Base-by-base conservation (phyloP, 1,140 invertebrate genomes). In the Formica exsecta region DNA sequence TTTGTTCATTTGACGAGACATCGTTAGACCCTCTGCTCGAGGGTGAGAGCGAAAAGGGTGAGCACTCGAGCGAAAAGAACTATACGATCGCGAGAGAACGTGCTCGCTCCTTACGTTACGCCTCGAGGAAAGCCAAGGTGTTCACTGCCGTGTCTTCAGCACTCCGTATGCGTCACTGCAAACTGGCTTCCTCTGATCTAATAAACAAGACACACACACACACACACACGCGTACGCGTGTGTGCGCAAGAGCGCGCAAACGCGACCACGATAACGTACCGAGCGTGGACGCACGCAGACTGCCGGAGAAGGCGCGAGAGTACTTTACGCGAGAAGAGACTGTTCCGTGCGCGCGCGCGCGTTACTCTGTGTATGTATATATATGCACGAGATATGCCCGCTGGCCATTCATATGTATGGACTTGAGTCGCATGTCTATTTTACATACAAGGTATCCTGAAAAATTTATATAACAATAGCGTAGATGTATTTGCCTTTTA, bases 161-260 rank as follows among this genome's bases (percentile, higher is more conserved):
- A 36, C 11, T 80, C 54, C n/a, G 73, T 59, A 32, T 74, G n/a
- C 57, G 54, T 93, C 93, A 92, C 91, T 92, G 88, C 93, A 93
- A 95, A 94, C 93, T 94, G 93, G 93, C 93, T 95, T 95, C 94
- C 90, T 93, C 91, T 94, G 92, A 95, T 95, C 93, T 94, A 95
- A 95, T 94, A 94, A 94, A 93, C 92, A 92, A 93, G 90, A 75
- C 48, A 16, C 48, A 19, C 4, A 51, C 48, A 48, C 48, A 48
- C 59, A 25, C 29, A 32, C 44, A 16, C 22, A 8, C 36, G 9
- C 44, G 59, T 41, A 19, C 36, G 7, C 32, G 57, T 59, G 13
- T 13, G 25, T 74, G 11, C 54, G 19, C 22, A n/a, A 48, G 59
- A 54, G 32, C 57, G 79, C 79, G 81, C 64, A 38, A 64, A 38